Evolutionary conservation across 2,888 invertebrate species (phyloP), one percentile per base, ranked within the genome.

Genomic region (Ochropleura leucogaster): DNA sequence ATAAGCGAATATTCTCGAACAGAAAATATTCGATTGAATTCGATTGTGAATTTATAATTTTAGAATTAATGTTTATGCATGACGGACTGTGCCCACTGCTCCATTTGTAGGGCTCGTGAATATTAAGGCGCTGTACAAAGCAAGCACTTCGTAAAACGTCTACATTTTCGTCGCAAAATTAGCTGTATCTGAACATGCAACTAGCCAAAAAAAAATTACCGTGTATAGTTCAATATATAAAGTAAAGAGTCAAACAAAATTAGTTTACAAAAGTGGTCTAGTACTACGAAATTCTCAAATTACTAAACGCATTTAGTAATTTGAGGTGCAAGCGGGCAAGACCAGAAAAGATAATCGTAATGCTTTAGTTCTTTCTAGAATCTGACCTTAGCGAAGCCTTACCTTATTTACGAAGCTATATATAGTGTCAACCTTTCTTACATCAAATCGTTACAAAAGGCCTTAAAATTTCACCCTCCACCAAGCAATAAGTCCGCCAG

Each of bases 381-480:
- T 44, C 4, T 44, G 42, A 64, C 16, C 10, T n/a, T 30, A 20
- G 16, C 42, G 18, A 60, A n/a, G 42, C 42, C n/a, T 0, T 44
- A 18, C 53, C 14, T 12, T 30, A 59, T 49, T 42, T 71, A 16
- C n/a, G 44, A n/a, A 71, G 42, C 40, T 79, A 79, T 47, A 40
- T 53, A 44, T 55, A 71, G n/a, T 49, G 53, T 10, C n/a, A 42
- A 49, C 72, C 44, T 44, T 72, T 71, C 47, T 76, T 47, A 3
- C 8, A 1, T 30, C 30, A 20, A 68, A n/a, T 40, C 18, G 49
- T 68, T 9, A 71, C n/a, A 46, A 47, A n/a, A 47, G 3, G 30
- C 53, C 62, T 77, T 79, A 10, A 51, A 75, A 59, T 63, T 55
- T 77, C 53, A 77, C 62, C 40, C 62, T 63, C 18, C 49, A 72